A percentile compares a stretch with the other conserved stretches of the same genome.
Evolutionary conservation across 2,113 vertebrate species (phyloP).

Genomic region (Cebus imitator): DNA sequence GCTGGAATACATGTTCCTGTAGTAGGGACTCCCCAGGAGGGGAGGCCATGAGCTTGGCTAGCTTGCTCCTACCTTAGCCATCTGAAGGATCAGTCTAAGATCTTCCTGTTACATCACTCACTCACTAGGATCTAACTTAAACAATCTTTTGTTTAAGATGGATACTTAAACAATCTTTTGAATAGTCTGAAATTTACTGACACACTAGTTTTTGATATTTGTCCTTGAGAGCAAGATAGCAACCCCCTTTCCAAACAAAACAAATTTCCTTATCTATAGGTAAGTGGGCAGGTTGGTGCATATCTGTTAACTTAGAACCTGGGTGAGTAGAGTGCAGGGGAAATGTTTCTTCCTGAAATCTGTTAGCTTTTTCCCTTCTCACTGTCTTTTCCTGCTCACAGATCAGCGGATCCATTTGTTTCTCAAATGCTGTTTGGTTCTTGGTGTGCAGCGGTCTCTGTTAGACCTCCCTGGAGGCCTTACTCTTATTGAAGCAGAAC

Average conservation of each 20-base stretch:
- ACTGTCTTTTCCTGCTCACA: conserved; percentile 60
- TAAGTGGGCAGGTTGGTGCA: neutral
- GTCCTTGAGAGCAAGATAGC: neutral
- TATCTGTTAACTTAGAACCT: neutral
- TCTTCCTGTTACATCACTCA: neutral
- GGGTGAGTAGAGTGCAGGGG: neutral
- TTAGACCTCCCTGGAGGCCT: conserved; percentile 81
- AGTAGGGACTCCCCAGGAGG: neutral
- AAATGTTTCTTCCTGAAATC: neutral
- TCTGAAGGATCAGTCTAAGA: neutral
- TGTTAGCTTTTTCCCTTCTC: neutral
- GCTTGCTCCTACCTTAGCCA: neutral
- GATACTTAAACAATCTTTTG: neutral
- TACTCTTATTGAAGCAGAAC: conserved; percentile 80
- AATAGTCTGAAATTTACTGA: neutral
- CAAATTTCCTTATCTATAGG: neutral
- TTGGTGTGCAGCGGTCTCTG: conserved; percentile 49
- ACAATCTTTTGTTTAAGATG: neutral
- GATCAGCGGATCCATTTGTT: conserved; percentile 82
- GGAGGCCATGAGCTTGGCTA: neutral
- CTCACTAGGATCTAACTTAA: neutral
- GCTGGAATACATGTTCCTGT: neutral
- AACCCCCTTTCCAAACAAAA: neutral
- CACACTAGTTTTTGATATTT: neutral
- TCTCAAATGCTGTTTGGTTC: conserved; percentile 82